Conservation (phyloP, 2,113 vertebrate species). For the Bufo bufo region DNA sequence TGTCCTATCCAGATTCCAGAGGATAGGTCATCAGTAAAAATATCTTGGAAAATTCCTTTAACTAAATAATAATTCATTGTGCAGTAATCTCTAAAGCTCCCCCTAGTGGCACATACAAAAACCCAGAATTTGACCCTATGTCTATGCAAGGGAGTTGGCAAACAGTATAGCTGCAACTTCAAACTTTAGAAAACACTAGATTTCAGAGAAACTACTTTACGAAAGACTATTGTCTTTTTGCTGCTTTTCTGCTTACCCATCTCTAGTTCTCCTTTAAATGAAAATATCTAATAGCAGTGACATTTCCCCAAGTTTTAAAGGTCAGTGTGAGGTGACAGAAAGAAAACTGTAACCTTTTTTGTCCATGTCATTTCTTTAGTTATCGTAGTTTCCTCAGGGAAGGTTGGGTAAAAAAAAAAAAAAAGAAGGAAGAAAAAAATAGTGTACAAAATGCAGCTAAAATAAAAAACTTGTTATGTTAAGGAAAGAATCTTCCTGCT, state of each 20-base stretch:
- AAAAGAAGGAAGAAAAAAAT: not conserved
- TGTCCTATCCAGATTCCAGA: too few relatives aligned
- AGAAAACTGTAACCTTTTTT: slow-evolving; percentile 11
- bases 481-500: not conserved
- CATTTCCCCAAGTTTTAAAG: slow-evolving; percentile 43
- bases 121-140: too few relatives aligned
- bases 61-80: too few relatives aligned
- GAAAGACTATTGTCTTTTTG: not conserved
- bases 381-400: not conserved
- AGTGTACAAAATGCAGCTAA: not conserved
- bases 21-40: too few relatives aligned
- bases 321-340: slow-evolving; percentile 17
- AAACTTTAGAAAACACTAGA: not conserved
- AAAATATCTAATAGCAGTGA: slow-evolving; percentile 17
- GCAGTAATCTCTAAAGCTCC: too few relatives aligned
- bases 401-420: not conserved
- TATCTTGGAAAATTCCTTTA: too few relatives aligned
- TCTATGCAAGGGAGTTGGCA: too few relatives aligned
- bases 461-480: not conserved
- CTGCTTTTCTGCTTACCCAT: not conserved
- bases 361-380: slow-evolving; percentile 2
- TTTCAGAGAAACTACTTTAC: not conserved
- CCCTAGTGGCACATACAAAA: too few relatives aligned
- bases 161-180: too few relatives aligned
- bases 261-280: slow-evolving; percentile 9